Percentiles rank a stretch among this genome's conserved stretches.
Conservation (phyloP, 2,888 invertebrate genomes). For the Drosophila rubida region DNA sequence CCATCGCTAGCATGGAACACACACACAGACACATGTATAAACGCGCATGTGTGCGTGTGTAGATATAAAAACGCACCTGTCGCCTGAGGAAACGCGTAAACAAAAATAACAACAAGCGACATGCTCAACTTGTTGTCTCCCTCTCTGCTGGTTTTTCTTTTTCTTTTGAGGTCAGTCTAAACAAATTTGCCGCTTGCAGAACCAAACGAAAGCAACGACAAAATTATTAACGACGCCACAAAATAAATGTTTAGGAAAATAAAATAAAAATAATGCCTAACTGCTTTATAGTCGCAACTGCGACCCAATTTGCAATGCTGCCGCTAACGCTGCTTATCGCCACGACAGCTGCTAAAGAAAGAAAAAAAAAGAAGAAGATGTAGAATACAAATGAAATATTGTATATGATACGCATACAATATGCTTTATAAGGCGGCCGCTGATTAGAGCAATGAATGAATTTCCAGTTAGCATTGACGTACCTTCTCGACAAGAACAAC, state of each 20-base stretch:
- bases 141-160: slow-evolving; percentile 23
- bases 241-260: slow-evolving; percentile 59
- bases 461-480: slow-evolving; percentile 69
- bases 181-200: slow-evolving; percentile 47
- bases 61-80: slow-evolving; percentile 68
- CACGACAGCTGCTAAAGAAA: slow-evolving; percentile 54
- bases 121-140: slow-evolving; percentile 59
- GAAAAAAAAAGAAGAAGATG: neutral
- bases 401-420: slow-evolving; percentile 4
- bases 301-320: slow-evolving; percentile 68
- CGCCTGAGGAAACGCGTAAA: slow-evolving; percentile 69
- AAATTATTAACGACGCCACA: slow-evolving; percentile 75
- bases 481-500: slow-evolving; percentile 50
- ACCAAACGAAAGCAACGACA: slow-evolving; percentile 7
- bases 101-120: slow-evolving; percentile 76
- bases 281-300: slow-evolving; percentile 69
- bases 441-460: slow-evolving; percentile 72
- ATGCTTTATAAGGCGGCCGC: slow-evolving; percentile 19
- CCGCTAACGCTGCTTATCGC: slow-evolving; percentile 56
- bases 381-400: slow-evolving; percentile 6
- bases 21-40: slow-evolving; percentile 21
- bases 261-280: slow-evolving; percentile 55
- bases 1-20: slow-evolving; percentile 49
- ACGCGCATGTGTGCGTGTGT: slow-evolving; percentile 28
- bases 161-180: slow-evolving; percentile 70